phyloP scores from a whole-genome alignment of 2,888 invertebrate species.

The Asteroscopus sphinx region DNA sequence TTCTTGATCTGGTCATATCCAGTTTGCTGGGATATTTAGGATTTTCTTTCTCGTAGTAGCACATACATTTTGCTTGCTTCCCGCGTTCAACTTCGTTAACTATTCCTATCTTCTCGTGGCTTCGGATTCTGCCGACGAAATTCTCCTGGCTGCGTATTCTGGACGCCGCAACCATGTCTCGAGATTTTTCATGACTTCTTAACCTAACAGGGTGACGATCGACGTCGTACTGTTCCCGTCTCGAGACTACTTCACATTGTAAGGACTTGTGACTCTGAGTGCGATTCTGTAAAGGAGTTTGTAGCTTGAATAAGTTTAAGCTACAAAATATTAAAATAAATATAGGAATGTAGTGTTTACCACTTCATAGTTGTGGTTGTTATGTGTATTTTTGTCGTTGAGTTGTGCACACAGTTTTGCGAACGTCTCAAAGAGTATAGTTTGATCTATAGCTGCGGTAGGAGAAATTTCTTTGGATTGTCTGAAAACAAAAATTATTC shows the following conservation, averaged over 20 bases:
- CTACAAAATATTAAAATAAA: not conserved
- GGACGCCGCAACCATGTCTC: constrained; percentile 62
- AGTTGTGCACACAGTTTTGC: constrained; percentile 80
- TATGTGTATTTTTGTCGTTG: constrained; percentile 64
- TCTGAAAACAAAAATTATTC: constrained; percentile 59
- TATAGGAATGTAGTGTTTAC: constrained; percentile 52
- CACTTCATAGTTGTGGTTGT: constrained; percentile 52
- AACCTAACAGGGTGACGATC: constrained; percentile 68
- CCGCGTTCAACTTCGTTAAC: constrained; percentile 48
- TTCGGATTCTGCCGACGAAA: constrained; percentile 59
- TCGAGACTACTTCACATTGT: constrained; percentile 76
- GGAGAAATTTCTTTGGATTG: constrained; percentile 60
- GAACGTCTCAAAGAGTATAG: constrained; percentile 77
- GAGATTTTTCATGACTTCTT: constrained; percentile 64
- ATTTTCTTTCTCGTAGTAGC: constrained; percentile 64
- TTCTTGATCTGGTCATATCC: constrained; percentile 65
- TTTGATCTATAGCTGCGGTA: constrained; percentile 67
- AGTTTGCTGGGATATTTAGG: constrained; percentile 71
- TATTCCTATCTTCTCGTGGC: constrained; percentile 60
- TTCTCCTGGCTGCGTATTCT: constrained; percentile 76
- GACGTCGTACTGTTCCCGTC: constrained; percentile 61
- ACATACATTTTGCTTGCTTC: constrained; percentile 64
- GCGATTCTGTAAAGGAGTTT: constrained; percentile 66
- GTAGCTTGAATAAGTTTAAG: not conserved
- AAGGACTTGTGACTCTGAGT: constrained; percentile 83